A percentile compares a stretch with the other conserved stretches of the same genome.
Evolutionary conservation across 2,888 invertebrate species (phyloP).

Genomic region (Pristionchus japonicus): DNA sequence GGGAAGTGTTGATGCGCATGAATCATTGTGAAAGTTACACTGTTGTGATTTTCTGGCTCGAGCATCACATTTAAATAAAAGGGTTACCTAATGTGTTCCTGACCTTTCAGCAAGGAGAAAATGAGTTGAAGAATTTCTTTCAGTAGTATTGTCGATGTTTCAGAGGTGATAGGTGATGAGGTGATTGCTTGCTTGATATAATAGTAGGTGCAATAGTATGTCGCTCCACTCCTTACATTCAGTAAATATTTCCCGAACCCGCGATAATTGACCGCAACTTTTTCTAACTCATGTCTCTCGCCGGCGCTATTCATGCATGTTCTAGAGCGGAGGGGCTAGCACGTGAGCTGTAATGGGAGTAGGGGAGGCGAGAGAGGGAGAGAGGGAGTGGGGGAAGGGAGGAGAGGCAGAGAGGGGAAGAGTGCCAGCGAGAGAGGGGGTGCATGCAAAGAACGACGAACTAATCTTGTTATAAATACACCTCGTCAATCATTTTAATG

Average conservation of each 20-base stretch:
- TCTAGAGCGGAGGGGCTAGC: neutral
- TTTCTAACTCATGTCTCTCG: neutral
- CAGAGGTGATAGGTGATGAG: no score
- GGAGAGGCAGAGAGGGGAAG: neutral
- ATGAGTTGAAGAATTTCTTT: no score
- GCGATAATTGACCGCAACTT: neutral
- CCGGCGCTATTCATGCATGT: neutral
- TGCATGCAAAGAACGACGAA: neutral
- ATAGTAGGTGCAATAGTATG: no score
- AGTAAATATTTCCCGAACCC: neutral
- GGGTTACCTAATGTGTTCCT: no score
- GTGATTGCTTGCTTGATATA: no score
- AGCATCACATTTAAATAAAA: no score
- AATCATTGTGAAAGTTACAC: neutral
- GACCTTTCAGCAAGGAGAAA: no score
- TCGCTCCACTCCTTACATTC: no score
- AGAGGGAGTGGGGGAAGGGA: neutral
- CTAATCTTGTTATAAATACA: neutral
- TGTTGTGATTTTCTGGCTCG: neutral
- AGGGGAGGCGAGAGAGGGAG: neutral
- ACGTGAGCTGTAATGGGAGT: slow-evolving; percentile 1
- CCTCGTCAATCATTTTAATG: no score
- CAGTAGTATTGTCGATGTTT: no score
- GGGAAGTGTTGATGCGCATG: neutral
- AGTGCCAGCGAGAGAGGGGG: neutral